Base-by-base conservation (phyloP, 2,888 invertebrate genomes). In the Apamea anceps region DNA sequence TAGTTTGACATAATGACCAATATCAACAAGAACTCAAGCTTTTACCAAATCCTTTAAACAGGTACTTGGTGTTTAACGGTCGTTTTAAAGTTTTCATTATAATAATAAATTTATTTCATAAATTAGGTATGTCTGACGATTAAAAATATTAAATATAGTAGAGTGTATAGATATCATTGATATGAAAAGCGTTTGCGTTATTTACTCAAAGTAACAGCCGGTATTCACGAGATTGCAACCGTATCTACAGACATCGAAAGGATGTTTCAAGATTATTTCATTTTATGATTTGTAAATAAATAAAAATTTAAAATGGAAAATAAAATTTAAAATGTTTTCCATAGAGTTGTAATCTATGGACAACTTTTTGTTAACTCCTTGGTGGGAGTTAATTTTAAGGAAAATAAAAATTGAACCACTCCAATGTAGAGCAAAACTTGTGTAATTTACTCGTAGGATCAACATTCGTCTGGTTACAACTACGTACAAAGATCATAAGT, bases 1-100 rank as follows among this genome's bases (percentile, higher is more conserved):
- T n/a, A 96, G 90, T 85, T 92, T 92, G 94, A 92, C 94, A 93
- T 93, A 92, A 93, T 93, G 92, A 93, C 93, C 94, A 93, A 93
- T 92, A 94, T 93, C 89, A 91, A 89, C 86, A 91, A 77, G 74
- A 76, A 76, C 79, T 80, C 79, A 72, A 85, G 75, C 81, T 74
- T 86, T 87, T 75, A 71, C 70, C 76, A 72, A 66, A 86, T 84
- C 82, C 84, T 86, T 72, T 4, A 65, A 65, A 72, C 62, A 65
- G 25, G 75, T 54, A 62, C 68, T 68, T 73, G 45, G 5, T 67
- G 15, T 73, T 54, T 62, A 77, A 54, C 32, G 28, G 68, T 72
- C 45, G 13, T 57, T 65, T 57, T 15, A 57, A 48, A 48, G 25
- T 42, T 65, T 32, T 21, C 12, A 18, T 48, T 48, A 32, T 32